A percentile compares a stretch with the other conserved stretches of the same genome.
Evolutionary conservation across 1,140 invertebrate genomes (phyloP).

Genomic region (Ganaspis sp.): DNA sequence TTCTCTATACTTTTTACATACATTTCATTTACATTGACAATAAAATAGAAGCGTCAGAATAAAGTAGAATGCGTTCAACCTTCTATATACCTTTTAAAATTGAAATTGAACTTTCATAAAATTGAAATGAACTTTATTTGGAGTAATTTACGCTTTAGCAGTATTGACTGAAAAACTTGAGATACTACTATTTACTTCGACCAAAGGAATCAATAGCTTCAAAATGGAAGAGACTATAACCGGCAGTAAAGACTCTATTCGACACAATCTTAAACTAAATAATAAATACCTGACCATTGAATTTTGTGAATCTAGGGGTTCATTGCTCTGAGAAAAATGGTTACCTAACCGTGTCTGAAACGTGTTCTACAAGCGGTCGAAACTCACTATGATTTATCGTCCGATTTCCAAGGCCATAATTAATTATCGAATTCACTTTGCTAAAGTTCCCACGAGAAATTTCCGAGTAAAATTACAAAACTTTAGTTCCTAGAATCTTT

Average conservation of each 20-base stretch:
- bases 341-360: neutral
- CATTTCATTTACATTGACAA: too few species aligned
- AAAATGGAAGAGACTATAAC: slow-evolving; percentile 1
- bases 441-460: neutral
- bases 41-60: too few species aligned
- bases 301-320: neutral
- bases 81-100: too few species aligned
- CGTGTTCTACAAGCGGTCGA: neutral
- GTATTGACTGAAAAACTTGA: neutral
- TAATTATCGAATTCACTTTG: neutral
- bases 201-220: neutral
- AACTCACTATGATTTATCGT: neutral
- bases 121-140: too few species aligned
- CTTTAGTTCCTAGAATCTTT: neutral
- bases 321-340: neutral
- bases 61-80: too few species aligned
- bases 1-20: too few species aligned
- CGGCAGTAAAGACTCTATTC: neutral
- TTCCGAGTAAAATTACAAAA: neutral
- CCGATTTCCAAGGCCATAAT: slow-evolving; percentile 13
- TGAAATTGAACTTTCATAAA: too few species aligned
- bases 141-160: neutral
- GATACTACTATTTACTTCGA: slow-evolving; percentile 3
- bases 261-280: neutral
- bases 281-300: neutral